A percentile compares a stretch with the other conserved stretches of the same genome.
Evolutionary conservation across 2,888 invertebrate species (phyloP).

Genomic region (Criorhina ranunculi): DNA sequence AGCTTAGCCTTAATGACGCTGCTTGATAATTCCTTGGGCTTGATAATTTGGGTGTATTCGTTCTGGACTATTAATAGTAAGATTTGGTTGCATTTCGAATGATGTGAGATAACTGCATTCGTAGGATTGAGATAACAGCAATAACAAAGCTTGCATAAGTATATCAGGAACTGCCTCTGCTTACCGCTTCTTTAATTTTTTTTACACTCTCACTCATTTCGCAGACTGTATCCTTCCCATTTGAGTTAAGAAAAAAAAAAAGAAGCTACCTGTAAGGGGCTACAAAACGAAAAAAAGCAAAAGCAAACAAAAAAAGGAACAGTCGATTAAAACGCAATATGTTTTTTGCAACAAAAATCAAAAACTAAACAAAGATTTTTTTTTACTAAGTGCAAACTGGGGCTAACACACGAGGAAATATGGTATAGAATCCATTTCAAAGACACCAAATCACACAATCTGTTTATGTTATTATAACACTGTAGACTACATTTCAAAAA

Average conservation of each 20-base stretch:
- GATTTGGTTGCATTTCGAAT: too few relatives aligned
- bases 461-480: slow-evolving; percentile 44
- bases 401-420: slow-evolving; percentile 49
- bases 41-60: too few relatives aligned
- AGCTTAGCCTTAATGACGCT: too few relatives aligned
- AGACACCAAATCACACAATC: slow-evolving; percentile 71
- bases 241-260: not conserved
- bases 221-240: not conserved
- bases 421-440: slow-evolving; percentile 63
- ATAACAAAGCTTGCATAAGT: too few relatives aligned
- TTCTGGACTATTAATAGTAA: too few relatives aligned
- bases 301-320: slow-evolving; percentile 7
- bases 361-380: slow-evolving; percentile 40
- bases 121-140: too few relatives aligned
- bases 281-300: slow-evolving; percentile 16
- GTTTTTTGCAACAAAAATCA: slow-evolving; percentile 27
- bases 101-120: too few relatives aligned
- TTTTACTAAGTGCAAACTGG: slow-evolving; percentile 41
- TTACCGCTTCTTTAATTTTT: not conserved
- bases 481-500: slow-evolving; percentile 59
- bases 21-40: too few relatives aligned
- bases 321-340: slow-evolving; percentile 5
- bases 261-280: slow-evolving; percentile 24
- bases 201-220: not conserved
- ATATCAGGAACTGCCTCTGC: too few relatives aligned